A percentile compares a stretch with the other conserved stretches of the same genome.
Evolutionary conservation across 2,797 vertebrate species (phyloP).

Genomic region (Champsocephalus gunnari): DNA sequence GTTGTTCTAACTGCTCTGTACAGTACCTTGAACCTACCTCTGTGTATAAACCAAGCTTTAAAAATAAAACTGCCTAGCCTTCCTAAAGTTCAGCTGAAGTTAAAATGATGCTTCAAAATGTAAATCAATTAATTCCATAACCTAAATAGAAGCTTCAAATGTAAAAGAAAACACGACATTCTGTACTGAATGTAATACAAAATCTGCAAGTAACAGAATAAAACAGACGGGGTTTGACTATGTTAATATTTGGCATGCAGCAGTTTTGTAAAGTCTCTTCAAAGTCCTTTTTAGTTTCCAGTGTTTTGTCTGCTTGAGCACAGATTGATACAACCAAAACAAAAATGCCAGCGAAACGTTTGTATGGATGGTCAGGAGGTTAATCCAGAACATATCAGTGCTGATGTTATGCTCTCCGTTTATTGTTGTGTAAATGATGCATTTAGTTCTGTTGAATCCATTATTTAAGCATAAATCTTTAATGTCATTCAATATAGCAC

Average conservation of each 20-base stretch:
- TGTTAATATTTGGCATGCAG: constrained; percentile 20
- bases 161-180: background rate
- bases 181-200: background rate
- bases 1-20: too few relatives aligned
- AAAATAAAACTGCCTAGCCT: too few relatives aligned
- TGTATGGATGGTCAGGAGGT: constrained; percentile 50
- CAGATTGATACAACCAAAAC: constrained; percentile 43
- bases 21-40: too few relatives aligned
- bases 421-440: constrained; percentile 20
- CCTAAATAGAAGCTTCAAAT: too few relatives aligned
- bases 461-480: constrained; percentile 29
- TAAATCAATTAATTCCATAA: too few relatives aligned
- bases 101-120: background rate
- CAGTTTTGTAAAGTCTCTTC: constrained; percentile 22
- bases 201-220: background rate
- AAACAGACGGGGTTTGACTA: background rate
- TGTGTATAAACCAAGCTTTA: too few relatives aligned
- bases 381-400: constrained; percentile 13
- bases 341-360: constrained; percentile 42
- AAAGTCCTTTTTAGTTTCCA: constrained; percentile 50
- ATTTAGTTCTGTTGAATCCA: constrained; percentile 20
- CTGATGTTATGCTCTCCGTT: constrained; percentile 25
- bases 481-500: constrained; percentile 51
- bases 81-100: background rate
- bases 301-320: constrained; percentile 32